phyloP scores from a whole-genome alignment of 2,888 invertebrate genomes.

The Argynnis bischoffii region DNA sequence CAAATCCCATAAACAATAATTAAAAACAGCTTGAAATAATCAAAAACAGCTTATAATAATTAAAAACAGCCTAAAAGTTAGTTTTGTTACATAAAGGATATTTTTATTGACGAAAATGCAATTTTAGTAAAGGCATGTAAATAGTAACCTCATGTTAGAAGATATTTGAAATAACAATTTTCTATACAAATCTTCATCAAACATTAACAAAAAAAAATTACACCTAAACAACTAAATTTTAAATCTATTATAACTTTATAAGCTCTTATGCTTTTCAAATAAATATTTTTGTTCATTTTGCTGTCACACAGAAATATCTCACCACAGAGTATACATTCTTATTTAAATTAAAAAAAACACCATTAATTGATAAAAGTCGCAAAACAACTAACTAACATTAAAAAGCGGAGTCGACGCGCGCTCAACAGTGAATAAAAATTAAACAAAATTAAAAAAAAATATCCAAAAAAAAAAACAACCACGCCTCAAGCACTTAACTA shows the following conservation, averaged over 20 bases:
- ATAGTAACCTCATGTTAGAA: too few species aligned
- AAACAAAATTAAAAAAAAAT: constrained; percentile 40
- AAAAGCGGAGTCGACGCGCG: constrained; percentile 28
- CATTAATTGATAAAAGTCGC: constrained; percentile 13
- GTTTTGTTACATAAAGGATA: too few species aligned
- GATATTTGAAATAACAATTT: too few species aligned
- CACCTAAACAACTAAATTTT: too few species aligned
- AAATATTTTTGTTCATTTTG: too few species aligned
- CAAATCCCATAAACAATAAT: constrained; percentile 5
- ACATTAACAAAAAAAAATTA: too few species aligned
- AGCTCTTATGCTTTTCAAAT: too few species aligned
- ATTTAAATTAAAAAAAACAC: not conserved
- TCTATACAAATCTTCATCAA: too few species aligned
- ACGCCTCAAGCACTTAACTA: constrained; percentile 50
- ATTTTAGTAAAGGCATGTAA: too few species aligned
- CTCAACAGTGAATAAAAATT: constrained; percentile 62
- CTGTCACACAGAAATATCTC: too few species aligned
- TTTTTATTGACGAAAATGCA: too few species aligned
- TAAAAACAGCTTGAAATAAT: not conserved
- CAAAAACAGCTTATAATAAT: not conserved
- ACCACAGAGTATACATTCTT: constrained; percentile 1
- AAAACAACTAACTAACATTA: constrained; percentile 1
- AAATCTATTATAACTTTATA: too few species aligned
- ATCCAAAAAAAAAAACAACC: constrained; percentile 54
- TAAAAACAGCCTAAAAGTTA: not conserved